Percentiles rank a stretch among this genome's conserved stretches.
Conservation (phyloP, 2,888 invertebrate genomes). For the Zelleria hepariella region DNA sequence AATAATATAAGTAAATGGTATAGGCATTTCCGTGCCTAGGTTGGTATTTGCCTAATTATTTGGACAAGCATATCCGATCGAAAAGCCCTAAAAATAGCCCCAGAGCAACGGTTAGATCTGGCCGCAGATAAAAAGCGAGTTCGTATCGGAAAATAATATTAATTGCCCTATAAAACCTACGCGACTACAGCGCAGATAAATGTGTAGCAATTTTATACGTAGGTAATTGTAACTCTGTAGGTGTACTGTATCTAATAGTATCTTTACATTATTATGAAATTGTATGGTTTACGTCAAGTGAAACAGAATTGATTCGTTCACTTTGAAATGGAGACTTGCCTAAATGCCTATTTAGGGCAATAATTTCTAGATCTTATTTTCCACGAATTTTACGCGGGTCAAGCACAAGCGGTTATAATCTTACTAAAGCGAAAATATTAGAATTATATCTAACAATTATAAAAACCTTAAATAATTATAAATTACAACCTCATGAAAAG, state of each 20-base stretch:
- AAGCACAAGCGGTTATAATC: neutral
- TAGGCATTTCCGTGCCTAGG: no score
- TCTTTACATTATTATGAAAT: neutral
- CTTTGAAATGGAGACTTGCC: neutral
- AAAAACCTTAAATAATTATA: neutral
- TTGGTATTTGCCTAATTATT: neutral
- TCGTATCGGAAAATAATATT: neutral
- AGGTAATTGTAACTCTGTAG: neutral
- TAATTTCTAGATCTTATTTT: neutral
- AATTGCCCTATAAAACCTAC: neutral
- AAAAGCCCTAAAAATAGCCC: neutral
- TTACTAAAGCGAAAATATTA: neutral
- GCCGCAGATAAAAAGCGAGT: neutral
- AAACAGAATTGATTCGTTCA: neutral
- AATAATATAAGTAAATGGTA: neutral
- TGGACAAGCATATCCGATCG: neutral
- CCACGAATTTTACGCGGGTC: neutral
- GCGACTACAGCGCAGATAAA: neutral
- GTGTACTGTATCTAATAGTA: neutral
- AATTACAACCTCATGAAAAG: no score
- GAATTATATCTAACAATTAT: no score
- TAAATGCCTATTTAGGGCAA: neutral
- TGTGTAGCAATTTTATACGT: neutral
- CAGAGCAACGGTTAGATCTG: neutral
- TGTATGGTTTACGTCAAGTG: neutral